Conservation (phyloP, 2,888 invertebrate genomes). For the Hydrotaea diabolus region DNA sequence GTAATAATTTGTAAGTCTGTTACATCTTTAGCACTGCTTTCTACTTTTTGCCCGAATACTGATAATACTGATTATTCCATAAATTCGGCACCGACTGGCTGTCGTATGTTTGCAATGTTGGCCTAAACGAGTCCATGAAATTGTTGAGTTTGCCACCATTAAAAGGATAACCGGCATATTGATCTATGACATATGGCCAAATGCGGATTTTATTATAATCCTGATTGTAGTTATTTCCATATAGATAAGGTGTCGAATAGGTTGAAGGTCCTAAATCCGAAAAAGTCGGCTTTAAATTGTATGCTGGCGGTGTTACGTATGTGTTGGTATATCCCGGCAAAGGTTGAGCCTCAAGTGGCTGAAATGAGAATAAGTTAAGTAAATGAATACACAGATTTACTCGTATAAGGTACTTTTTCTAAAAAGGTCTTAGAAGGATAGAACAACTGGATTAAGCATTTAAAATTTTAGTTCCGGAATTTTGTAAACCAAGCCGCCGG, state of each 20-base stretch:
- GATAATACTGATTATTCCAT: not conserved
- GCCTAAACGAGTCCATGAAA: not conserved
- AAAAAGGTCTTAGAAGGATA: too few species aligned
- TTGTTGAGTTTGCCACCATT: slow-evolving; percentile 8
- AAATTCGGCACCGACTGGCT: not conserved
- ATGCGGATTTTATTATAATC: slow-evolving; percentile 51
- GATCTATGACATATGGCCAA: slow-evolving; percentile 62
- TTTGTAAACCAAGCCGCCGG: too few species aligned
- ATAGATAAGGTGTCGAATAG: slow-evolving; percentile 5
- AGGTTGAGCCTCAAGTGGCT: slow-evolving; percentile 29
- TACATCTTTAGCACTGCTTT: not conserved
- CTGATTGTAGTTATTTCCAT: not conserved
- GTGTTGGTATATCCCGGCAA: not conserved
- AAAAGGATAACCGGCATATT: slow-evolving; percentile 34
- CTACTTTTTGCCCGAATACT: slow-evolving; percentile 33
- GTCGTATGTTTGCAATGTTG: slow-evolving; percentile 45
- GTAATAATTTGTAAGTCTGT: not conserved
- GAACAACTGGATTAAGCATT: too few species aligned
- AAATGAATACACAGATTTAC: too few species aligned
- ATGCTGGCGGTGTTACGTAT: slow-evolving; percentile 17
- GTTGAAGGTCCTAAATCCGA: slow-evolving; percentile 46
- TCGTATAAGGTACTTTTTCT: too few species aligned
- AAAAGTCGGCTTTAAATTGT: slow-evolving; percentile 57
- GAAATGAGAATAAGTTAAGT: not conserved
- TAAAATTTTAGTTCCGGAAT: too few species aligned